Evolutionary conservation across 2,888 invertebrate genomes (phyloP), one percentile per base, ranked within the genome.

Genomic region (Volucella bombylans): DNA sequence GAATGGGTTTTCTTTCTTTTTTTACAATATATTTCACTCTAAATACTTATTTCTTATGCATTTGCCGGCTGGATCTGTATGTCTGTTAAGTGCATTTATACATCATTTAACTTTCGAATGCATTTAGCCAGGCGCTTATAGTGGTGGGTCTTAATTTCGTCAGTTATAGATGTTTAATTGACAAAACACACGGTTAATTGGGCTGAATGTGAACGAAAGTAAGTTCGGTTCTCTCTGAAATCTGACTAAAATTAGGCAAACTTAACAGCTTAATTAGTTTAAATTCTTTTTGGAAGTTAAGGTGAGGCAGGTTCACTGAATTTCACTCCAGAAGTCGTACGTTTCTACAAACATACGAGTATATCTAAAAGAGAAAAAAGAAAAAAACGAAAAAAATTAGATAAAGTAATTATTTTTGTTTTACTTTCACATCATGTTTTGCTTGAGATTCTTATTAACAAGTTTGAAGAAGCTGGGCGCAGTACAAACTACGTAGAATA

Each of bases 251-350:
- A 45, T 45, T 45, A 55, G 55, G 55, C 65, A n/a, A 47, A 74
- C 50, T 61, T 47, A 69, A 41, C 52, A n/a, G 41, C 55, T 78
- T 71, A 78, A 69, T 78, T 69, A 74, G 47, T 39, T 64, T 68
- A 11, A 31, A 54, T 2, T 12, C 41, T 41, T 39, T 65, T 41
- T 41, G n/a, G 39, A 8, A 41, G 23, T 15, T 41, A 50, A 23
- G 52, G 41, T 12, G 54, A 41, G 62, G 43, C 3, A n/a, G n/a
- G 69, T 78, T 64, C 50, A 57, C 15, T 43, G 41, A 43, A 69
- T 78, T 78, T 78, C 77, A 78, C 77, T 78, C 62, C 43, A 31
- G 62, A 64, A 71, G 45, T 64, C 54, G 69, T 55, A 41, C 18
- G 23, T 43, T 45, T 31, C n/a, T n/a, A n/a, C n/a, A n/a, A n/a